Percentiles rank a stretch among this genome's conserved stretches.
Evolutionary conservation across 2,113 vertebrate genomes (phyloP).

Genomic region (Dromiciops gliroides): DNA sequence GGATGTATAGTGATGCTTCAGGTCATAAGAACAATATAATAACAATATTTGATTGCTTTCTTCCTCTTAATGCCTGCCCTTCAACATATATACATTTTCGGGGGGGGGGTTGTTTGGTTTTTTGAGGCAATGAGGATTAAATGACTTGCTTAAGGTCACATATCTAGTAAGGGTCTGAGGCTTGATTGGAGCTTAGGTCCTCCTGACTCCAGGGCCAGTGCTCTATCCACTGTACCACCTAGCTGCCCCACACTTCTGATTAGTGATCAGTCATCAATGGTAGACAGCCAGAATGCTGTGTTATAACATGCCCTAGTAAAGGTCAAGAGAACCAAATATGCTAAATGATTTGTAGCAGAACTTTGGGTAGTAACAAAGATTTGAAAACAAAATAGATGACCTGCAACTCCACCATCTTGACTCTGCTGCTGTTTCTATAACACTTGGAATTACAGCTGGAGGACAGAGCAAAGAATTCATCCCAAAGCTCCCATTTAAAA

Average conservation of each 20-base stretch:
- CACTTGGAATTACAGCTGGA: background rate
- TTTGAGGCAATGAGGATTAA: too few species aligned
- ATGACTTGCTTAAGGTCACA: too few species aligned
- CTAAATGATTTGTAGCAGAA: background rate
- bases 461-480: background rate
- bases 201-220: too few species aligned
- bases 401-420: background rate
- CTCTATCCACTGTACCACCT: too few species aligned
- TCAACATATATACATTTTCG: too few species aligned
- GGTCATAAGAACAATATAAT: constrained; percentile 73
- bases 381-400: background rate
- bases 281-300: constrained; percentile 99
- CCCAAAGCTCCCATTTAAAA: background rate
- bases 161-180: too few species aligned
- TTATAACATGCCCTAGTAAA: constrained; percentile 98
- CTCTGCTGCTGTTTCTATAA: background rate
- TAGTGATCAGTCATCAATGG: constrained; percentile 92
- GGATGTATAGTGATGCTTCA: constrained; percentile 68
- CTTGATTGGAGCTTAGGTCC: too few species aligned
- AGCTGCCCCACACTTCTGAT: too few species aligned
- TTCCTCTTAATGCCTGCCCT: constrained; percentile 64
- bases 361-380: background rate
- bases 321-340: constrained; percentile 95
- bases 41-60: constrained; percentile 71
- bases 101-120: too few species aligned